Conservation (phyloP, 2,113 vertebrate genomes). For the Suncus etruscus region DNA sequence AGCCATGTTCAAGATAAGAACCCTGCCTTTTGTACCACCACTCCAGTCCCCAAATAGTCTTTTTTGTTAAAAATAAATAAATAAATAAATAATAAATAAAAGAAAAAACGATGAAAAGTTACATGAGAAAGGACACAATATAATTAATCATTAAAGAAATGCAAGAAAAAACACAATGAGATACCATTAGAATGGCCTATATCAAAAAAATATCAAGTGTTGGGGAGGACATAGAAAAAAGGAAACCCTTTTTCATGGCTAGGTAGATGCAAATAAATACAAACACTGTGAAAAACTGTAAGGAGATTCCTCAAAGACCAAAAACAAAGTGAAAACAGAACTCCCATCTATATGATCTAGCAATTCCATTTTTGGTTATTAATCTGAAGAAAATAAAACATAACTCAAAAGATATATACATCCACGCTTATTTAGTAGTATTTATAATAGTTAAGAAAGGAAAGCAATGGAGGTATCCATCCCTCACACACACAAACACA, state of each 20-base stretch:
- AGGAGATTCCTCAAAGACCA: too few species aligned
- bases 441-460: not conserved
- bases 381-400: not conserved
- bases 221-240: not conserved
- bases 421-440: not conserved
- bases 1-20: too few species aligned
- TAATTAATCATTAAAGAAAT: not conserved
- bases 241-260: not conserved
- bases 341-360: not conserved
- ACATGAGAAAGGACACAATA: not conserved
- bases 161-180: not conserved
- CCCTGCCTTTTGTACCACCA: too few species aligned
- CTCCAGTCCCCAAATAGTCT: not conserved
- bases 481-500: too few species aligned
- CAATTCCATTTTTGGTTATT: not conserved
- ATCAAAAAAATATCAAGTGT: not conserved
- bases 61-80: not conserved
- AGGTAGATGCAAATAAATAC: too few species aligned
- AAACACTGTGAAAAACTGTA: too few species aligned
- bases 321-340: too few species aligned
- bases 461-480: not conserved
- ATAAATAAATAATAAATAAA: too few species aligned
- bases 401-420: not conserved
- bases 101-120: not conserved
- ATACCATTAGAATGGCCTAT: not conserved